These are phyloP conservation scores for Ephestia elutella DNA, from an alignment of 1,140 invertebrate species.

Conservation along the genomic window DNA sequence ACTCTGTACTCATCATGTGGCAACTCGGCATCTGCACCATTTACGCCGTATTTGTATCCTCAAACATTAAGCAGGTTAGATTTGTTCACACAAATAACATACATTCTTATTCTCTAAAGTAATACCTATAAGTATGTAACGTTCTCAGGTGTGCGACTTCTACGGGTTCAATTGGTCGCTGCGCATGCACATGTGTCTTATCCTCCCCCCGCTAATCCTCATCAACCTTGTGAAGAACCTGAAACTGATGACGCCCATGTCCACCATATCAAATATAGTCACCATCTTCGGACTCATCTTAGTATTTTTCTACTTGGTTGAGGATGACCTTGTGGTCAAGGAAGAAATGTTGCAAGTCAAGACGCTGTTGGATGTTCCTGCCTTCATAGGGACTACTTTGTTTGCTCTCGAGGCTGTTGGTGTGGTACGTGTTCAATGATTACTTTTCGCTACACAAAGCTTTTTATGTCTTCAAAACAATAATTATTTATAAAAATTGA, in stretches of 20 bases:
- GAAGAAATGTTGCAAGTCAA: constrained; percentile 59
- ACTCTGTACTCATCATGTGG: constrained; percentile 83
- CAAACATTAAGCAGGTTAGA: constrained; percentile 80
- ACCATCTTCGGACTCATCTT: constrained; percentile 80
- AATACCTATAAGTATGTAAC: no score
- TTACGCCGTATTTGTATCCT: constrained; percentile 88
- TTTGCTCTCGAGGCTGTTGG: constrained; percentile 90
- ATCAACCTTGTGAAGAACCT: constrained; percentile 84
- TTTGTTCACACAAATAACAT: no score
- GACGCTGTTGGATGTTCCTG: constrained; percentile 67
- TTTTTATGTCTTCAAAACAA: constrained; percentile 6
- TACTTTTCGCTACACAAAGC: not conserved
- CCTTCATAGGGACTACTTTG: constrained; percentile 86
- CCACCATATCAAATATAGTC: constrained; percentile 81
- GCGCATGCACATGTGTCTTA: constrained; percentile 77
- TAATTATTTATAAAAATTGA: no score
- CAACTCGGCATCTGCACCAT: constrained; percentile 92
- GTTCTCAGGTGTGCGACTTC: constrained; percentile 40
- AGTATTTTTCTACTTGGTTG: constrained; percentile 82
- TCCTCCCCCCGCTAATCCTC: constrained; percentile 81
- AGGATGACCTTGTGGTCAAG: constrained; percentile 72
- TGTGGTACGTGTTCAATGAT: constrained; percentile 74
- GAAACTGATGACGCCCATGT: constrained; percentile 83
- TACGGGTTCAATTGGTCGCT: constrained; percentile 43
- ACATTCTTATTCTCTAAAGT: no score